Evolutionary conservation across 2,888 invertebrate species (phyloP).

Genomic region (Rhyacophila evoluta): DNA sequence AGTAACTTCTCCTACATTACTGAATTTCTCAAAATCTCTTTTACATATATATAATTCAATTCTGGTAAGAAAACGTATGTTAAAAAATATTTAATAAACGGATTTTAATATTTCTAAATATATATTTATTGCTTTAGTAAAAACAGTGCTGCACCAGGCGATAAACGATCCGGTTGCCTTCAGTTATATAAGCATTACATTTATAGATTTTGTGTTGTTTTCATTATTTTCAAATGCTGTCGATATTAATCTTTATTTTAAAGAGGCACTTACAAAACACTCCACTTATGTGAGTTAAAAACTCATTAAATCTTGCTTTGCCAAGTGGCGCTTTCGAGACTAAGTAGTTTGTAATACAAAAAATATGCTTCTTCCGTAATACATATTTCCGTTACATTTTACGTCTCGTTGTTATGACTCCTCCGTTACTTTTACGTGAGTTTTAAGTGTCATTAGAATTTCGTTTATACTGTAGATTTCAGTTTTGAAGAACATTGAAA

Average conservation of each 20-base stretch:
- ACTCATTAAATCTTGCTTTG: constrained; percentile 7
- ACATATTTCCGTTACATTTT: not conserved
- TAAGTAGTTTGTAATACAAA: not conserved
- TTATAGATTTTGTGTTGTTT: not conserved
- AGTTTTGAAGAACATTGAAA: too few species aligned
- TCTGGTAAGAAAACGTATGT: too few species aligned
- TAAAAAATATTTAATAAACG: too few species aligned
- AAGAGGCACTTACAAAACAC: constrained; percentile 13
- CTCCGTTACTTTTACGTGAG: not conserved
- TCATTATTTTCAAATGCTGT: not conserved
- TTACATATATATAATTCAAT: too few species aligned
- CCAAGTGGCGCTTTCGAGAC: not conserved
- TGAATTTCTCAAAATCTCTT: too few species aligned
- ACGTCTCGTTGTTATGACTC: not conserved
- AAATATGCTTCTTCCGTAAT: not conserved
- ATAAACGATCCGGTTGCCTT: too few species aligned
- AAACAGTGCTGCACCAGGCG: too few species aligned
- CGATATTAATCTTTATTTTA: not conserved
- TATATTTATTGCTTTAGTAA: too few species aligned
- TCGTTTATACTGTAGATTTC: too few species aligned
- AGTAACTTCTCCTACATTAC: too few species aligned
- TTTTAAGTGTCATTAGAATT: not conserved
- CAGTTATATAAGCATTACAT: too few species aligned
- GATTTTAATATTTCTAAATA: too few species aligned
- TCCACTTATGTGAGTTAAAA: constrained; percentile 9